These are phyloP conservation scores for Drosophila biarmipes DNA, from an alignment of 1,140 invertebrate genomes.

Conservation along the genomic window DNA sequence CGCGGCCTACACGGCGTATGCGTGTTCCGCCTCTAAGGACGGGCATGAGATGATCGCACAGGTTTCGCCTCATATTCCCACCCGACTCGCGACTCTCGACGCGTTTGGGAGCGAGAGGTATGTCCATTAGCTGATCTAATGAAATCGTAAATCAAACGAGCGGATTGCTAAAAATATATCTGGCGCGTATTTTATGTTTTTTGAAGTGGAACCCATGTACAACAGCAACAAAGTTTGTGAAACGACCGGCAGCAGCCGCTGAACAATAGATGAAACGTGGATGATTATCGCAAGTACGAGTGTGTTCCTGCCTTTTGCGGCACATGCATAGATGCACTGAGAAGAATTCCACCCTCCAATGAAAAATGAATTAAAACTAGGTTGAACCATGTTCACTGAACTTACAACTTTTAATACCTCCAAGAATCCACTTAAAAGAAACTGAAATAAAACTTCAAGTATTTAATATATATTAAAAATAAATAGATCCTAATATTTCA, in stretches of 20 bases:
- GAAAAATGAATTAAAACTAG: background rate
- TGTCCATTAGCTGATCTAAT: slow-evolving; percentile 83
- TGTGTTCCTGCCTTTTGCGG: slow-evolving; percentile 18
- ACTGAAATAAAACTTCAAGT: background rate
- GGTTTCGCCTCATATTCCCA: slow-evolving; percentile 51
- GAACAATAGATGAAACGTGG: slow-evolving; percentile 82
- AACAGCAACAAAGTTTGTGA: slow-evolving; percentile 23
- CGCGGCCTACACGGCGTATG: slow-evolving; percentile 48
- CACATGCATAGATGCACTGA: slow-evolving; percentile 3
- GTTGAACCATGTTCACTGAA: too few species aligned
- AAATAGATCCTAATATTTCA: too few species aligned
- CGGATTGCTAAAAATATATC: slow-evolving; percentile 76
- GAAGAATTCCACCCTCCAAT: background rate
- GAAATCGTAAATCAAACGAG: slow-evolving; percentile 83
- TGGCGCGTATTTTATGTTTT: slow-evolving; percentile 80
- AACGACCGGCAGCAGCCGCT: slow-evolving; percentile 30
- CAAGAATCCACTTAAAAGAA: too few species aligned
- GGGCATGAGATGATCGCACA: slow-evolving; percentile 58
- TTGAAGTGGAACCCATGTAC: slow-evolving; percentile 79
- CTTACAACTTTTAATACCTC: too few species aligned
- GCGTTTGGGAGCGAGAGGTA: slow-evolving; percentile 36
- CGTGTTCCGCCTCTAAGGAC: slow-evolving; percentile 5
- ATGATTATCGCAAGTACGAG: slow-evolving; percentile 71
- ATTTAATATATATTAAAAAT: too few species aligned
- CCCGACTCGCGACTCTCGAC: slow-evolving; percentile 23